Conservation (phyloP, 1,140 invertebrate genomes). For the Drosophila neocordata region DNA sequence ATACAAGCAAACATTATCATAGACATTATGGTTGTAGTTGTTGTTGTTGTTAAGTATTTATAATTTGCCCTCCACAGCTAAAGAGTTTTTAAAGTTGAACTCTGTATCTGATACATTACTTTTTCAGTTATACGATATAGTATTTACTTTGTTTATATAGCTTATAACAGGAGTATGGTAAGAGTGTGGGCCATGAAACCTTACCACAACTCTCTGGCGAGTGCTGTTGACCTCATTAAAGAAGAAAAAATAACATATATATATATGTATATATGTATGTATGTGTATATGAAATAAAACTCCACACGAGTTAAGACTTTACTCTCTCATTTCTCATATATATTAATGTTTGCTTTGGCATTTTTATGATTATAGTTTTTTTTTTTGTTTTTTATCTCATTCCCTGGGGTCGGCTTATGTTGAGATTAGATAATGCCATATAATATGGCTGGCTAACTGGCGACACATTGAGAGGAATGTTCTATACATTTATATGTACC, state of each 20-base stretch:
- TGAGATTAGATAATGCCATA: slow-evolving; percentile 65
- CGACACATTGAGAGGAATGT: slow-evolving; percentile 35
- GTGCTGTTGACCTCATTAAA: slow-evolving; percentile 69
- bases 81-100: background rate
- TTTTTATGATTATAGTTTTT: slow-evolving; percentile 41
- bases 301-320: slow-evolving; percentile 16
- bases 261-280: too few relatives aligned
- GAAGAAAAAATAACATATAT: too few relatives aligned
- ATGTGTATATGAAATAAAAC: slow-evolving; percentile 8
- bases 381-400: slow-evolving; percentile 39
- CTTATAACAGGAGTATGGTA: background rate
- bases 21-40: slow-evolving; percentile 23
- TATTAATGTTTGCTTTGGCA: slow-evolving; percentile 50
- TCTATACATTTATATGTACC: background rate
- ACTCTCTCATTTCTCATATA: slow-evolving; percentile 10
- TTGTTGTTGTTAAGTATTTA: slow-evolving; percentile 49
- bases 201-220: slow-evolving; percentile 21
- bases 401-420: slow-evolving; percentile 58
- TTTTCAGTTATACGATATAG: background rate
- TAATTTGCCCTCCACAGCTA: slow-evolving; percentile 42
- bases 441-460: slow-evolving; percentile 32
- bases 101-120: background rate
- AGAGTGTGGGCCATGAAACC: slow-evolving; percentile 5
- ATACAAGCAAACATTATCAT: slow-evolving; percentile 52
- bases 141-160: background rate